phyloP scores from a whole-genome alignment of 2,888 invertebrate species.

The Pterostichus niger region DNA sequence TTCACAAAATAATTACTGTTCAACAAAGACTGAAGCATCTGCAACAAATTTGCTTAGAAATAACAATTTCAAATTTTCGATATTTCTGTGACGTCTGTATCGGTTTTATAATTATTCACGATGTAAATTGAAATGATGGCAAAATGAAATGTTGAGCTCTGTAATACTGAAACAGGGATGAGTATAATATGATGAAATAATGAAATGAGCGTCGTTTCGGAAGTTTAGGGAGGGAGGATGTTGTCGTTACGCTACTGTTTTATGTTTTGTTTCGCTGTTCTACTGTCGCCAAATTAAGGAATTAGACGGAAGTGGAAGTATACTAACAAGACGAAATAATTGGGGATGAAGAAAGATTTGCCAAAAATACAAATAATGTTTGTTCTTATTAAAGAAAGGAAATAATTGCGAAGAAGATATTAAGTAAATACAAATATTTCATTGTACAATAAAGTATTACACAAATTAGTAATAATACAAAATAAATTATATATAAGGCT shows the following conservation, averaged over 20 bases:
- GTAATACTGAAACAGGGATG: background rate
- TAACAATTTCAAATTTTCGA: no score
- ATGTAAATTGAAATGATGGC: background rate
- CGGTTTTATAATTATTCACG: background rate
- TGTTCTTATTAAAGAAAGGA: background rate
- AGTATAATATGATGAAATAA: constrained; percentile 8
- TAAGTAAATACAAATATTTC: no score
- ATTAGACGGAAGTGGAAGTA: constrained; percentile 3
- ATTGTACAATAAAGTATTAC: background rate
- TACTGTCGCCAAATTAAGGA: background rate
- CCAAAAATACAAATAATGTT: constrained; percentile 11
- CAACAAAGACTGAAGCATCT: no score
- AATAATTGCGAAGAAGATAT: background rate
- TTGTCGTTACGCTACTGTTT: background rate
- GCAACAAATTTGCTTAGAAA: no score
- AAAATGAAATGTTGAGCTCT: background rate
- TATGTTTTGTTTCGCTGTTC: constrained; percentile 15
- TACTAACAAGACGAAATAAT: constrained; percentile 1
- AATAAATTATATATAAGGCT: no score
- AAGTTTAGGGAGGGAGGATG: background rate
- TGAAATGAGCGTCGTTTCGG: constrained; percentile 2
- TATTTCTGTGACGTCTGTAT: background rate
- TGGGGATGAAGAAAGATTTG: background rate
- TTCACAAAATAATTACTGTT: no score
- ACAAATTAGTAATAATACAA: background rate